Conservation (phyloP, 2,113 vertebrate species). For the Laticauda laticaudata region DNA sequence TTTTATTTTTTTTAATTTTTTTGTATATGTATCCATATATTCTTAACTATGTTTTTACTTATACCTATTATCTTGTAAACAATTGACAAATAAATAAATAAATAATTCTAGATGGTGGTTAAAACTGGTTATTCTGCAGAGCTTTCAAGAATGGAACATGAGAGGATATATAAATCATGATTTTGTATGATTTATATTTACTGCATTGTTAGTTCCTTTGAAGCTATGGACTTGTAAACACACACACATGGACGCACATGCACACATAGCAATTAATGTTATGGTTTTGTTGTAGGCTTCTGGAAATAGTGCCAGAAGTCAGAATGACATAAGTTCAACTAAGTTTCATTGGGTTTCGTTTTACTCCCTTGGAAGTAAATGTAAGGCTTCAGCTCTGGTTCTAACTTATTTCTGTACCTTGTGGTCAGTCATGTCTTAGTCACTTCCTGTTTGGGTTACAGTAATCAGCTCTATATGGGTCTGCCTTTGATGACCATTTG, state of each 20-base stretch:
- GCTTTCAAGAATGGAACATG: background rate
- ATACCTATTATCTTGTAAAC: too few species aligned
- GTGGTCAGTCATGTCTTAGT: background rate
- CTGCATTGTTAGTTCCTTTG: background rate
- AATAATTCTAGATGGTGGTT: background rate
- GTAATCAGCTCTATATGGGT: background rate
- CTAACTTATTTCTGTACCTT: background rate
- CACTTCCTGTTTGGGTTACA: background rate
- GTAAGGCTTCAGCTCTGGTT: background rate
- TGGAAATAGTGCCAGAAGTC: background rate
- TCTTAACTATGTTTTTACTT: too few species aligned
- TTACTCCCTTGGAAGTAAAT: background rate
- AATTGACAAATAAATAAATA: too few species aligned
- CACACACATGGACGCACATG: too few species aligned
- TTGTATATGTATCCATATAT: too few species aligned
- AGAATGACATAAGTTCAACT: background rate
- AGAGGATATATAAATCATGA: background rate
- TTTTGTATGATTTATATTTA: background rate
- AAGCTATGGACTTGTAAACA: background rate
- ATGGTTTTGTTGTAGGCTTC: background rate
- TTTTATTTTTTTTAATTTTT: too few species aligned
- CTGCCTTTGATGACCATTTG: background rate
- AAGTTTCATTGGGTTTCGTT: background rate
- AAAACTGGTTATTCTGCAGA: background rate
- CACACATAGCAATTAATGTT: background rate